Percentiles rank a stretch among this genome's conserved stretches.
Evolutionary conservation across 2,113 vertebrate species (phyloP).

Genomic region (Hemichromis elongatus): DNA sequence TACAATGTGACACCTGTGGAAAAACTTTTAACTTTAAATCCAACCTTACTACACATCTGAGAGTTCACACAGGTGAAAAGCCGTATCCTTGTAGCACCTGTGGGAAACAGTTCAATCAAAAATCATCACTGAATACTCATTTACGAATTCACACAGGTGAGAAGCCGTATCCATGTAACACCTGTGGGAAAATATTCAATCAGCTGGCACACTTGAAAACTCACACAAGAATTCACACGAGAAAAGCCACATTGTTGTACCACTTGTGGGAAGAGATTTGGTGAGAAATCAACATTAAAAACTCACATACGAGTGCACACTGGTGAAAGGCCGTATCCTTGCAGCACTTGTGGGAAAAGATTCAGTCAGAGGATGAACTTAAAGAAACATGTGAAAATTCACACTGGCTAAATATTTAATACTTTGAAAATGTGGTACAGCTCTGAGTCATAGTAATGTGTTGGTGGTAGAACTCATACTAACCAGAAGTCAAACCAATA

Average conservation of each 20-base stretch:
- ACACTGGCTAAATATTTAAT: neutral
- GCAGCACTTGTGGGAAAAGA: neutral
- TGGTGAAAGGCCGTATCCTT: neutral
- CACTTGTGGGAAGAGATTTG: neutral
- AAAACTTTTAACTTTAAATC: neutral
- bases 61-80: neutral
- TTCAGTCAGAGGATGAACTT: neutral
- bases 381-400: neutral
- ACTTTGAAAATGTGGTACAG: neutral
- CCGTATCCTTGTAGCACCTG: neutral
- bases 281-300: neutral
- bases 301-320: neutral
- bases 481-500: neutral
- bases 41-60: neutral
- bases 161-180: neutral
- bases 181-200: neutral
- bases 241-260: neutral
- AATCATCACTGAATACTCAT: neutral
- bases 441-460: neutral
- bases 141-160: neutral
- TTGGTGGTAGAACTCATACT: neutral
- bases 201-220: neutral
- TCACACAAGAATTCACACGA: neutral
- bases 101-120: neutral
- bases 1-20: neutral